These are phyloP conservation scores for Troides aeacus DNA, from an alignment of 2,888 invertebrate genomes.

Conservation along the genomic window DNA sequence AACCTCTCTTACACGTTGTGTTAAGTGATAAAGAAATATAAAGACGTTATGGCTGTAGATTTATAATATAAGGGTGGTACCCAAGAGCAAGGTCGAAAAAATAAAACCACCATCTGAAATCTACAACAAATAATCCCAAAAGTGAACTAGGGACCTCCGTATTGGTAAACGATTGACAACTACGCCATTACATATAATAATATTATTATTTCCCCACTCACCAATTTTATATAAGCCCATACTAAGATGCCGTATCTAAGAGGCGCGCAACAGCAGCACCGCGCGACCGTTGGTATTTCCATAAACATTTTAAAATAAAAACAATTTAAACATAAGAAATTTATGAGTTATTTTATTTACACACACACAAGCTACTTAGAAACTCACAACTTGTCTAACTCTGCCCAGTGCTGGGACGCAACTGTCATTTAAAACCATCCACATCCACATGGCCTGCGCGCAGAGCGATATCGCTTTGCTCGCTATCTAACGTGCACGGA, in stretches of 20 bases:
- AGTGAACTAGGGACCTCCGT: no score
- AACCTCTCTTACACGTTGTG: no score
- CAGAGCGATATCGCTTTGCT: background rate
- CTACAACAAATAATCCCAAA: no score
- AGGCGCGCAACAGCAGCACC: slow-evolving; percentile 25
- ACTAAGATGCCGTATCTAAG: slow-evolving; percentile 26
- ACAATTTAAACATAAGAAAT: background rate
- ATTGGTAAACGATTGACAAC: no score
- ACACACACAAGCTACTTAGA: background rate
- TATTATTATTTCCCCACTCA: background rate
- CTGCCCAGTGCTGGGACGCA: background rate
- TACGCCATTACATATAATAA: background rate
- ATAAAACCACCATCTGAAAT: no score
- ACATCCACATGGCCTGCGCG: no score
- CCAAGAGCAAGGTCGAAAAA: no score
- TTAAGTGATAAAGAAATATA: no score
- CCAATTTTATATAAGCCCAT: slow-evolving; percentile 16
- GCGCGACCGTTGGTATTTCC: background rate
- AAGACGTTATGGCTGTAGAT: no score
- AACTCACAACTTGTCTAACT: background rate
- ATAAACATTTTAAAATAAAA: background rate
- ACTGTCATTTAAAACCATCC: background rate
- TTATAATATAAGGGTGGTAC: no score
- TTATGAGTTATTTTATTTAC: background rate
- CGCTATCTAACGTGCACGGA: background rate